Evolutionary conservation across 2,888 invertebrate species (phyloP).

Genomic region (Cepaea hortensis): DNA sequence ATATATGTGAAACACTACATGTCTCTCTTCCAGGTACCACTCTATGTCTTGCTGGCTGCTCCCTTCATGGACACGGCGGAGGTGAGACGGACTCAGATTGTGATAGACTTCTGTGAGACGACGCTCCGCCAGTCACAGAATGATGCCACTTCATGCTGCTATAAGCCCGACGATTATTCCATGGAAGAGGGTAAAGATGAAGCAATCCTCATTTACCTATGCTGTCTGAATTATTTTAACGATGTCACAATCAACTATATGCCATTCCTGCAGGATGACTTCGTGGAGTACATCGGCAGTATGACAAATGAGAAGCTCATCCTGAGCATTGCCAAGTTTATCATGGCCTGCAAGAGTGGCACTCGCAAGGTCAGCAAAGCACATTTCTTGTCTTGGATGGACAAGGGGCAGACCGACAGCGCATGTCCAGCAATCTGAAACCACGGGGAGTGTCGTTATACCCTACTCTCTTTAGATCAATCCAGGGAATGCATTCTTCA

Average conservation of each 20-base stretch:
- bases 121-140: constrained; percentile 7
- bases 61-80: too few species aligned
- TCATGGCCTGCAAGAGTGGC: constrained; percentile 1
- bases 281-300: background rate
- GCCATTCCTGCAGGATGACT: background rate
- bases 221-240: constrained; percentile 21
- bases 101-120: background rate
- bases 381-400: background rate
- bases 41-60: background rate
- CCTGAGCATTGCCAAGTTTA: constrained; percentile 6
- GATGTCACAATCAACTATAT: constrained; percentile 25
- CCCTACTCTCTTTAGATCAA: too few species aligned
- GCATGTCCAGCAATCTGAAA: background rate
- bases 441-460: too few species aligned
- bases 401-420: background rate
- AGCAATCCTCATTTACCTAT: constrained; percentile 33
- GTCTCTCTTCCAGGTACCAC: background rate
- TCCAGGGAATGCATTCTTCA: too few species aligned
- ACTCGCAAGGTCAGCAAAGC: background rate
- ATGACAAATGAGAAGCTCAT: background rate
- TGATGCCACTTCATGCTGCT: constrained; percentile 1
- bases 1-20: too few species aligned
- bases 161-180: background rate
- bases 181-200: background rate
- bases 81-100: background rate